A percentile compares a stretch with the other conserved stretches of the same genome.
These are phyloP conservation scores for Zelostemma sp. DNA, from an alignment of 1,140 invertebrate species.

Conservation along the genomic window DNA sequence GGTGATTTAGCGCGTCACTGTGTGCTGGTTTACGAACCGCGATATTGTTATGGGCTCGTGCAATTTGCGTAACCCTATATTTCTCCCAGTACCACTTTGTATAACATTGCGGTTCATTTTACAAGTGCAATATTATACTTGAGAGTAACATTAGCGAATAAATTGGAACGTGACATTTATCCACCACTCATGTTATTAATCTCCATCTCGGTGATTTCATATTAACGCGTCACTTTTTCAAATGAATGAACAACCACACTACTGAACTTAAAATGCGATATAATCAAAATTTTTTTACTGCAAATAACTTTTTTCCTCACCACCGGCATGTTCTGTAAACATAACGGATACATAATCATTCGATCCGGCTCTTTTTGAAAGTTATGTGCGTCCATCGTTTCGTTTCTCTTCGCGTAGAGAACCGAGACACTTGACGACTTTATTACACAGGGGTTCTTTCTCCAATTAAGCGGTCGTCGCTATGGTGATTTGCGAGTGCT, in stretches of 20 bases:
- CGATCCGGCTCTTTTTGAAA: slow-evolving; percentile 26
- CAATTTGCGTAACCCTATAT: slow-evolving; percentile 6
- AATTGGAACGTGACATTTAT: not conserved
- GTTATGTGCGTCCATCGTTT: slow-evolving; percentile 28
- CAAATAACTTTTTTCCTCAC: not conserved
- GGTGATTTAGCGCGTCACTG: slow-evolving; percentile 6
- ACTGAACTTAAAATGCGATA: no score
- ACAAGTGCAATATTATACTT: not conserved
- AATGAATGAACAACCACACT: no score
- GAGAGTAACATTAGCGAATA: not conserved
- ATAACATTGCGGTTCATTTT: slow-evolving; percentile 3
- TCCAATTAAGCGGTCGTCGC: slow-evolving; percentile 66
- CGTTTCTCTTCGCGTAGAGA: slow-evolving; percentile 36
- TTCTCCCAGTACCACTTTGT: slow-evolving; percentile 2
- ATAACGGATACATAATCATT: slow-evolving; percentile 22
- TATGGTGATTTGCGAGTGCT: slow-evolving; percentile 58
- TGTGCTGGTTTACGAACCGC: not conserved
- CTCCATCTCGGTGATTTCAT: no score
- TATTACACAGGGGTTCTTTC: slow-evolving; percentile 61
- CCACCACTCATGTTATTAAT: not conserved
- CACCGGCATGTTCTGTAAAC: slow-evolving; percentile 20
- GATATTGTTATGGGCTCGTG: slow-evolving; percentile 9
- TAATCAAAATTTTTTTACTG: not conserved
- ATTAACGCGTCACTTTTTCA: no score
- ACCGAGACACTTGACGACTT: slow-evolving; percentile 59